phyloP scores from a whole-genome alignment of 2,113 vertebrate genomes.

The Neolamprologus variostigma region DNA sequence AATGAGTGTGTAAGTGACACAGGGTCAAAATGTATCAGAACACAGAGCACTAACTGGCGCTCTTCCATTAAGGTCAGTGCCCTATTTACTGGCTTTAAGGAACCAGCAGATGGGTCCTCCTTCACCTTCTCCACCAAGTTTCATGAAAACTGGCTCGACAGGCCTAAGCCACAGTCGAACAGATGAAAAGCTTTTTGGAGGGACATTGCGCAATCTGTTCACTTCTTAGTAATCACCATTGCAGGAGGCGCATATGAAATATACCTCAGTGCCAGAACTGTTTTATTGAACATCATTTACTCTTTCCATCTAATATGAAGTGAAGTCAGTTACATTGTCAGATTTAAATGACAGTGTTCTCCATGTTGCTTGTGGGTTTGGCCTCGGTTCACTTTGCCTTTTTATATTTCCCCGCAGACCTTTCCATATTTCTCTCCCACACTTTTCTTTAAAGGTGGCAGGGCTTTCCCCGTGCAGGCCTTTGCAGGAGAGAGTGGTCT shows the following conservation, averaged over 20 bases:
- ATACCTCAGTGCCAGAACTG: background rate
- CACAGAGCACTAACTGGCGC: background rate
- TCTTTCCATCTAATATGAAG: slow-evolving; percentile 16
- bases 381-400: background rate
- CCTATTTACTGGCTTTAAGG: background rate
- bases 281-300: slow-evolving; percentile 14
- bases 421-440: background rate
- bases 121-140: background rate
- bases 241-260: background rate
- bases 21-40: background rate
- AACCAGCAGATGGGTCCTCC: background rate
- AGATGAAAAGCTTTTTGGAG: background rate
- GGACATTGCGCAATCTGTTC: background rate
- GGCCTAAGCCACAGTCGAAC: background rate
- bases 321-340: slow-evolving; percentile 28
- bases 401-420: slow-evolving; percentile 18
- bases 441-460: slow-evolving; percentile 39
- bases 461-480: slow-evolving; percentile 25
- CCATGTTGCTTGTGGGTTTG: slow-evolving; percentile 59
- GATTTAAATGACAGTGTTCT: slow-evolving; percentile 21
- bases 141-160: background rate
- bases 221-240: background rate
- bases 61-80: background rate
- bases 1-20: background rate
- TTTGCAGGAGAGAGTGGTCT: slow-evolving; percentile 43